These are phyloP conservation scores for Hippolais icterina DNA, from an alignment of 2,113 vertebrate species.

Conservation along the genomic window DNA sequence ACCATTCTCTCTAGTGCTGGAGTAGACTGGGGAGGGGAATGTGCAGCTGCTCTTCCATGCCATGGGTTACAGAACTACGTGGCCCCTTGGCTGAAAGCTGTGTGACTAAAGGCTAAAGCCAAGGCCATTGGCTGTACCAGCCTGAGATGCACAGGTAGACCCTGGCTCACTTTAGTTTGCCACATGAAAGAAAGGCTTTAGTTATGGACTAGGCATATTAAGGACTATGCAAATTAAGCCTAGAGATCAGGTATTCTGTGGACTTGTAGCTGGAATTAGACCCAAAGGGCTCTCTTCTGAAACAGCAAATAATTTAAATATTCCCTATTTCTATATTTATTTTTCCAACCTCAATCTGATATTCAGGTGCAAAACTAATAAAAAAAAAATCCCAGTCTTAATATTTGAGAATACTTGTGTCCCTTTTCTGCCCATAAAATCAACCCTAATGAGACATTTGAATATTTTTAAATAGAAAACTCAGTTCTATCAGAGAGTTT, in stretches of 20 bases:
- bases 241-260: background rate
- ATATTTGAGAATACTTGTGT: background rate
- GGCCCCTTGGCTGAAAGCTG: background rate
- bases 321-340: background rate
- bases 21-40: background rate
- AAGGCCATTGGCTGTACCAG: background rate
- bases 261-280: background rate
- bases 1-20: background rate
- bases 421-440: background rate
- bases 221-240: background rate
- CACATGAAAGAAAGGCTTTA: background rate
- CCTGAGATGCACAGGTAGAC: background rate
- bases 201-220: background rate
- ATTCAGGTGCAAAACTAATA: background rate
- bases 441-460: background rate
- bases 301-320: background rate
- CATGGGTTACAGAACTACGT: background rate
- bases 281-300: background rate
- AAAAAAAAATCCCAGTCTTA: background rate
- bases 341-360: background rate
- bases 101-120: background rate
- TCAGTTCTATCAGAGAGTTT: background rate
- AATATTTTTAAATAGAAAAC: background rate
- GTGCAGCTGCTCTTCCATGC: background rate
- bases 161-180: background rate